A percentile compares a stretch with the other conserved stretches of the same genome.
Evolutionary conservation across 2,113 vertebrate genomes (phyloP).

Genomic region (Hassar affinis): DNA sequence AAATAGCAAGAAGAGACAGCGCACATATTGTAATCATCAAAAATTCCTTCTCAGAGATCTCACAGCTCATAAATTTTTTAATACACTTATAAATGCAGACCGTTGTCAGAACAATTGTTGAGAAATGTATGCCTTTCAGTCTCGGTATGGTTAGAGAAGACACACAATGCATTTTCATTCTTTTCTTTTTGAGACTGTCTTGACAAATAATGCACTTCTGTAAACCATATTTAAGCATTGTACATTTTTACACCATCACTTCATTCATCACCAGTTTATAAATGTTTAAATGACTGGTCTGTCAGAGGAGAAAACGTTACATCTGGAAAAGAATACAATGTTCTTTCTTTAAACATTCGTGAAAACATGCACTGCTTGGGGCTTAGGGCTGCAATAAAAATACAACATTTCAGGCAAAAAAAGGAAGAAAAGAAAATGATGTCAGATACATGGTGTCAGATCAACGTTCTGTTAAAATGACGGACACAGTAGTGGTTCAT

Average conservation of each 20-base stretch:
- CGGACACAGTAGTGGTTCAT: neutral
- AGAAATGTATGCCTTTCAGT: neutral
- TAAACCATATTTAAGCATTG: neutral
- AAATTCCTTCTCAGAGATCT: neutral
- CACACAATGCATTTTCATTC: neutral
- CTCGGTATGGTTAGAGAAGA: neutral
- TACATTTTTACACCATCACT: neutral
- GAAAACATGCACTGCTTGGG: neutral
- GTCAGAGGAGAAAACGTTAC: conserved; percentile 1
- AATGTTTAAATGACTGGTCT: neutral
- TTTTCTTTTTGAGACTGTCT: neutral
- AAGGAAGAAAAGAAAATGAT: neutral
- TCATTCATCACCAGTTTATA: neutral
- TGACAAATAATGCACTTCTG: neutral
- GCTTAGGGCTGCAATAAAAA: neutral
- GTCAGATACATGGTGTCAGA: neutral
- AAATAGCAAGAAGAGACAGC: neutral
- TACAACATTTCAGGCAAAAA: neutral
- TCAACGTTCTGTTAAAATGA: neutral
- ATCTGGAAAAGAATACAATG: neutral
- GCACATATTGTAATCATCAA: neutral
- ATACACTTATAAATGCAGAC: neutral
- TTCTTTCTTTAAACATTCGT: neutral
- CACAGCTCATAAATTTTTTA: conserved; percentile 3
- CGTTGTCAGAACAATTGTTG: neutral